These are phyloP conservation scores for Erebia palarica DNA, from an alignment of 2,888 invertebrate species.

Conservation along the genomic window DNA sequence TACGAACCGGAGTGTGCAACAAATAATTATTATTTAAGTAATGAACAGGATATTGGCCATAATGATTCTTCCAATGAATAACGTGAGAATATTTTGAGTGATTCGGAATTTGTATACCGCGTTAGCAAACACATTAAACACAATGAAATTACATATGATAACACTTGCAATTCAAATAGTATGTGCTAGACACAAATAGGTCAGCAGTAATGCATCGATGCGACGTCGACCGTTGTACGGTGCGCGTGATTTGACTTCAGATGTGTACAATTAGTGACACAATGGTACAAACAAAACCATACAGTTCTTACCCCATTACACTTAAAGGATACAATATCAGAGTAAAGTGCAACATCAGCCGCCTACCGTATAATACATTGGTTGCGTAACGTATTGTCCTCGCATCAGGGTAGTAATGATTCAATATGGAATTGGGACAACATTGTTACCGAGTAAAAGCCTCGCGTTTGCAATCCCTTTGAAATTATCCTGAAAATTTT, in stretches of 20 bases:
- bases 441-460: slow-evolving; percentile 44
- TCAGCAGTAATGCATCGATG: slow-evolving; percentile 63
- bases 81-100: slow-evolving; percentile 1
- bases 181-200: slow-evolving; percentile 68
- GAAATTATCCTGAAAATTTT: background rate
- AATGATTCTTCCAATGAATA: background rate
- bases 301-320: slow-evolving; percentile 30
- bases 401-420: slow-evolving; percentile 54
- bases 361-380: slow-evolving; percentile 38
- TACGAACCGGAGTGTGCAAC: background rate
- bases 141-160: slow-evolving; percentile 2
- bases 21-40: slow-evolving; percentile 10
- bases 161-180: slow-evolving; percentile 43
- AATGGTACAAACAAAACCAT: slow-evolving; percentile 4
- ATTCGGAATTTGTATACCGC: background rate
- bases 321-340: slow-evolving; percentile 30
- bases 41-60: slow-evolving; percentile 1
- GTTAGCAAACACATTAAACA: background rate
- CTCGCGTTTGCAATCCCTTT: slow-evolving; percentile 8
- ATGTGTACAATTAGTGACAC: slow-evolving; percentile 49
- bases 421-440: slow-evolving; percentile 52
- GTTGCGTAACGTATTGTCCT: slow-evolving; percentile 70
- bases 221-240: slow-evolving; percentile 67
- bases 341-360: slow-evolving; percentile 18
- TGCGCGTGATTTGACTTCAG: slow-evolving; percentile 68